Conservation (phyloP, 2,888 invertebrate species). For the Acleris sparsana region DNA sequence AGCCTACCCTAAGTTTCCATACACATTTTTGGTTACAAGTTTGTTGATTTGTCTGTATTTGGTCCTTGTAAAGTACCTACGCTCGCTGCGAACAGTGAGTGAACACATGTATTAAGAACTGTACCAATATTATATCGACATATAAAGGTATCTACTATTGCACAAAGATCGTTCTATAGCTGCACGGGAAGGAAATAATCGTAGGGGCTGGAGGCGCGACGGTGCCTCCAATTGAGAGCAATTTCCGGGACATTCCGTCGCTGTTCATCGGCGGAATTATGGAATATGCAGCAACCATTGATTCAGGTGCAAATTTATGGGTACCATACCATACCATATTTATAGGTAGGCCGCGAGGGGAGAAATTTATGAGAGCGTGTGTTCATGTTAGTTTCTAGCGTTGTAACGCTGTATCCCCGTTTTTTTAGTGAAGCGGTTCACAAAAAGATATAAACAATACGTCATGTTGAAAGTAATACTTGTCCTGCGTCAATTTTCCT, state of each 20-base stretch:
- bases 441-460: too few species aligned
- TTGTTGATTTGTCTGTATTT: too few species aligned
- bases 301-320: slow-evolving; percentile 41
- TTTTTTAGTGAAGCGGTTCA: too few species aligned
- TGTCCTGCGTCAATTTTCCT: too few species aligned
- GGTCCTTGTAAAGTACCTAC: too few species aligned
- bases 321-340: slow-evolving; percentile 27
- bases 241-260: slow-evolving; percentile 57
- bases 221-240: slow-evolving; percentile 61
- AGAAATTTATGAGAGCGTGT: not conserved
- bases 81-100: too few species aligned
- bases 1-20: too few species aligned
- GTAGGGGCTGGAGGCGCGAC: slow-evolving; percentile 2
- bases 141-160: not conserved
- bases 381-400: too few species aligned
- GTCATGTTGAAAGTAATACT: too few species aligned
- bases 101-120: too few species aligned
- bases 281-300: slow-evolving; percentile 42
- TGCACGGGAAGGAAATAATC: not conserved
- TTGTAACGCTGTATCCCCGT: too few species aligned
- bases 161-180: not conserved
- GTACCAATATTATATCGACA: not conserved
- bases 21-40: too few species aligned
- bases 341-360: slow-evolving; percentile 2
- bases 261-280: slow-evolving; percentile 49